A percentile compares a stretch with the other conserved stretches of the same genome.
phyloP scores from a whole-genome alignment of 2,113 vertebrate genomes.

The Mastomys natalensis region DNA sequence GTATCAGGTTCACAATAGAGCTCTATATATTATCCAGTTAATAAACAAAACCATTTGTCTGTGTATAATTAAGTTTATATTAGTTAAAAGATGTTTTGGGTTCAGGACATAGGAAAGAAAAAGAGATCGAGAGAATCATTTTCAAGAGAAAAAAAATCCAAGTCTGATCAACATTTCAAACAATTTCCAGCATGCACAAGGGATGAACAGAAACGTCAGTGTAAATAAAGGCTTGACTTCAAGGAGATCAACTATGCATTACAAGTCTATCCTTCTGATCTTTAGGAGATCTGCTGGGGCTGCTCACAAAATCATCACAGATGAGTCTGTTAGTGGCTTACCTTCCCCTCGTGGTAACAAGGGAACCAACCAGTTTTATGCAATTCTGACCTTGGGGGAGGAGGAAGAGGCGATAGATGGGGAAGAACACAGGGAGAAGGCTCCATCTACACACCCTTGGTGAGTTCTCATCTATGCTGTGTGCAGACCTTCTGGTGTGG shows the following conservation, averaged over 20 bases:
- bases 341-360: not conserved
- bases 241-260: not conserved
- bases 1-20: not conserved
- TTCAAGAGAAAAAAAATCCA: not conserved
- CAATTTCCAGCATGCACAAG: not conserved
- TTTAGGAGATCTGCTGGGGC: not conserved
- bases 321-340: not conserved
- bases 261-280: not conserved
- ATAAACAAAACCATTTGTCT: constrained; percentile 11
- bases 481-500: not conserved
- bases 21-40: not conserved
- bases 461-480: not conserved
- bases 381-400: not conserved
- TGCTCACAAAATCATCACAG: not conserved
- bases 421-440: not conserved
- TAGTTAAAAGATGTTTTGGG: not conserved
- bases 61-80: not conserved
- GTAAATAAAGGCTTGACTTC: not conserved
- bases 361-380: not conserved
- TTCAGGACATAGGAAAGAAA: not conserved
- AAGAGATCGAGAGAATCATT: not conserved
- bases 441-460: not conserved
- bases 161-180: constrained; percentile 12
- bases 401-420: too few species aligned
- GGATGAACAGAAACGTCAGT: not conserved